Conservation (phyloP, 2,888 invertebrate genomes). For the Oeneis ivallda region DNA sequence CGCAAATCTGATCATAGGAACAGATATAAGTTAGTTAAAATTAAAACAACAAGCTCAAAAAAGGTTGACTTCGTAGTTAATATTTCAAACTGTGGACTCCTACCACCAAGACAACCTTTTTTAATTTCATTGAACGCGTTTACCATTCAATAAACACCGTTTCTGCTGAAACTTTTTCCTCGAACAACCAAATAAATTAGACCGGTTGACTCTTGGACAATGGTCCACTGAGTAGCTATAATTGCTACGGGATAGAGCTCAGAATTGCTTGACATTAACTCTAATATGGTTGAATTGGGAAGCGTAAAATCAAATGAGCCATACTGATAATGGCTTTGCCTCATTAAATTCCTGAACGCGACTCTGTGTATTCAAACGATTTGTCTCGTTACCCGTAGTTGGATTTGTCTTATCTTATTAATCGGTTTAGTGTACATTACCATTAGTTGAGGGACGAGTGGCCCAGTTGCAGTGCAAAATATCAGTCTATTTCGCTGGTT, state of each 20-base stretch:
- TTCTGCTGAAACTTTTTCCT: conserved; percentile 16
- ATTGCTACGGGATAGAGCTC: conserved; percentile 46
- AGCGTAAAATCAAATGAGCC: conserved; percentile 69
- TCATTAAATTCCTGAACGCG: conserved; percentile 58
- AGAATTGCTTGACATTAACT: conserved; percentile 54
- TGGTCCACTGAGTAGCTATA: conserved; percentile 3
- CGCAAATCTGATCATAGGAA: no score
- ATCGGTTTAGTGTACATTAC: neutral
- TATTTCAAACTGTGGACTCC: conserved; percentile 22
- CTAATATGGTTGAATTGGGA: conserved; percentile 54
- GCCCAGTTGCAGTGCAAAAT: no score
- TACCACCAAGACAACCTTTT: conserved; percentile 15
- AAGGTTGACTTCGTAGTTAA: conserved; percentile 9
- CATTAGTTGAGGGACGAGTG: neutral
- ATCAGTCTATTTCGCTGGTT: no score
- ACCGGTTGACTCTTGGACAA: conserved; percentile 6
- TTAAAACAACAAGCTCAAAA: no score
- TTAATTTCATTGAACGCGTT: conserved; percentile 28
- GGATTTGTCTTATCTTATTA: conserved; percentile 19
- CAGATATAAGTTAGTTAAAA: no score
- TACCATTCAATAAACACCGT: conserved; percentile 27
- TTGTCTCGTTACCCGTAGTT: conserved; percentile 28
- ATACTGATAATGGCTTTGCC: conserved; percentile 60
- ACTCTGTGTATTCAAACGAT: conserved; percentile 40
- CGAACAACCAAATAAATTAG: conserved; percentile 12